Conservation (phyloP, 2,797 vertebrate genomes). For the Pangasius larnaudii region DNA sequence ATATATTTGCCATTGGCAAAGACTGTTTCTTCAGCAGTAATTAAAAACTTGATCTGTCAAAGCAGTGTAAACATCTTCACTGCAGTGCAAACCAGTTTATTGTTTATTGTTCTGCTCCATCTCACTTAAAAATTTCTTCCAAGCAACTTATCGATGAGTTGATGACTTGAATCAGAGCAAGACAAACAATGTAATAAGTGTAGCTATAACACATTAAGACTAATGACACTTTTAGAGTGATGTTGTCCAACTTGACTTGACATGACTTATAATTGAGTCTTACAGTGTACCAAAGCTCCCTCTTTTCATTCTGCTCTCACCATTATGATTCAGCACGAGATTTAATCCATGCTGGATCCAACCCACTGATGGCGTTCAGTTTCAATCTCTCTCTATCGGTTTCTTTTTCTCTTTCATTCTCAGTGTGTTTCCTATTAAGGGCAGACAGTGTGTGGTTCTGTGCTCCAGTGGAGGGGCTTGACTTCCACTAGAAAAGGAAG, state of each 20-base stretch:
- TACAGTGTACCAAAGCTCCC: too few species aligned
- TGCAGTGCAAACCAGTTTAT: not conserved
- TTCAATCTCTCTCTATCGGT: not conserved
- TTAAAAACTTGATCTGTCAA: not conserved
- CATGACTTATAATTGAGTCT: not conserved
- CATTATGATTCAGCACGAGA: not conserved
- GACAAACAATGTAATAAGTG: not conserved
- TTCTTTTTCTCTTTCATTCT: not conserved
- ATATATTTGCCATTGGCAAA: not conserved
- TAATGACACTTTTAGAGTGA: not conserved
- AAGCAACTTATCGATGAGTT: too few species aligned
- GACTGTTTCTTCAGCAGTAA: not conserved
- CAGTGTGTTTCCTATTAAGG: conserved; percentile 50
- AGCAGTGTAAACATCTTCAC: not conserved
- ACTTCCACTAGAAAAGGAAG: conserved; percentile 42
- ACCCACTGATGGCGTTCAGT: conserved; percentile 25
- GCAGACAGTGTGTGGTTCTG: conserved; percentile 22
- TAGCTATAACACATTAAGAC: too few species aligned
- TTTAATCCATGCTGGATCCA: conserved; percentile 26
- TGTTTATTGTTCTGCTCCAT: not conserved
- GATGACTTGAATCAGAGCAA: not conserved
- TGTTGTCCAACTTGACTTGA: not conserved
- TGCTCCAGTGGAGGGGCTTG: conserved; percentile 38
- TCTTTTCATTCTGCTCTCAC: not conserved
- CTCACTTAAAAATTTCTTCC: not conserved